These are phyloP conservation scores for Bryconaethiops microstoma DNA, from an alignment of 2,797 vertebrate genomes.

Conservation along the genomic window DNA sequence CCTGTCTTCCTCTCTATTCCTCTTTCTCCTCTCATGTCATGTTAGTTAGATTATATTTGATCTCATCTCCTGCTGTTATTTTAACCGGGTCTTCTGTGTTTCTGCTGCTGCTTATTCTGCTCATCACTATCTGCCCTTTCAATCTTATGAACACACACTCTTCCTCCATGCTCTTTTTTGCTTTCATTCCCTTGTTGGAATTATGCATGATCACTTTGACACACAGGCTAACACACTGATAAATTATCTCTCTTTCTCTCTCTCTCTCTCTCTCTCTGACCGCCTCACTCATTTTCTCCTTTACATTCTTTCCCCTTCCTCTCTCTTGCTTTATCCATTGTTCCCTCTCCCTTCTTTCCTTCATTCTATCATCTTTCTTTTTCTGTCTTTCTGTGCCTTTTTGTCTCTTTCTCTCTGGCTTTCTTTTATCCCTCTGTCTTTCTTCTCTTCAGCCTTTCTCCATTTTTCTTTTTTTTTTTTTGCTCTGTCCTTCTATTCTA, in stretches of 20 bases:
- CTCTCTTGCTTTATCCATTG: background rate
- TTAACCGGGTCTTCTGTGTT: conserved; percentile 13
- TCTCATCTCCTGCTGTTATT: conserved; percentile 33
- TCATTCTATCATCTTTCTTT: background rate
- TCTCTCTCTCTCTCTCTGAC: background rate
- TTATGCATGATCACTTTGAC: conserved; percentile 37
- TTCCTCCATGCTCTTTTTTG: conserved; percentile 2
- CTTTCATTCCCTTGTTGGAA: conserved; percentile 35
- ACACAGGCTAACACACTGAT: conserved; percentile 31
- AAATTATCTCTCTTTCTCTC: conserved; percentile 21
- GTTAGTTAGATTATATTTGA: conserved; percentile 40
- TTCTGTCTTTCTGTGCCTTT: conserved; percentile 14
- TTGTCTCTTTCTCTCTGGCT: background rate
- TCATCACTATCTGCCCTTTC: conserved; percentile 1
- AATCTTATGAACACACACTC: conserved; percentile 5
- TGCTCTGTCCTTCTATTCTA: background rate
- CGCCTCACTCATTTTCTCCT: background rate
- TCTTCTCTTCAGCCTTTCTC: background rate
- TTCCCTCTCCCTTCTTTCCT: background rate
- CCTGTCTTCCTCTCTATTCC: conserved; percentile 1
- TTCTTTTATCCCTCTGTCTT: background rate
- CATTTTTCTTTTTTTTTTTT: background rate
- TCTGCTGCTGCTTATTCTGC: conserved; percentile 4
- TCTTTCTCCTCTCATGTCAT: conserved; percentile 18
- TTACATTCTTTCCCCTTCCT: background rate